A percentile compares a stretch with the other conserved stretches of the same genome.
Conservation (phyloP, 1,140 invertebrate species). For the Drosophila ogumai region DNA sequence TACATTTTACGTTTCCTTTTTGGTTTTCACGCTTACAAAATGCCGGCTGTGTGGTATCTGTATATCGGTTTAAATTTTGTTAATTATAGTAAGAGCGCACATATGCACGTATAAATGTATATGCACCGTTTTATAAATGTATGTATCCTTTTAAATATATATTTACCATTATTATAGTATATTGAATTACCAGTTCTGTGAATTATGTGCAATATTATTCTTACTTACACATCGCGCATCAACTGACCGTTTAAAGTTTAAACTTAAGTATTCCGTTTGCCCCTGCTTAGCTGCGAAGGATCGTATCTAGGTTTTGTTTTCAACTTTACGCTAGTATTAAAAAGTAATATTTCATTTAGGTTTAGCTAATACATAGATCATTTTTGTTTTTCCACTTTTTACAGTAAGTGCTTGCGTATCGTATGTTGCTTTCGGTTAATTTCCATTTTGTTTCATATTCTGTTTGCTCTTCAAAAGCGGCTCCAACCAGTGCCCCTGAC, state of each 20-base stretch:
- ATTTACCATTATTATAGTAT: constrained; percentile 42
- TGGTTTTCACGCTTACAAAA: constrained; percentile 40
- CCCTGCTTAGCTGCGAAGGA: constrained; percentile 29
- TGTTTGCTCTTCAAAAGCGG: constrained; percentile 36
- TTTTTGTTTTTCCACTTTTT: constrained; percentile 67
- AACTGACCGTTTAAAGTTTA: constrained; percentile 36
- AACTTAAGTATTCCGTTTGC: constrained; percentile 45
- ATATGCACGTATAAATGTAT: constrained; percentile 52
- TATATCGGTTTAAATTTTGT: constrained; percentile 76
- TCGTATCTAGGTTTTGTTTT: constrained; percentile 55
- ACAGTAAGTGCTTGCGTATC: constrained; percentile 67
- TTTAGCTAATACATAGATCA: constrained; percentile 78
- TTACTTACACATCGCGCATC: constrained; percentile 54
- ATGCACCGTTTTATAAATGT: constrained; percentile 37
- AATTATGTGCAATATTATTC: constrained; percentile 65
- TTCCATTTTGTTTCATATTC: constrained; percentile 23
- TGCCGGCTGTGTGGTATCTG: constrained; percentile 53
- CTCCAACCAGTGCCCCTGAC: constrained; percentile 38
- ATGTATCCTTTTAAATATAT: constrained; percentile 53
- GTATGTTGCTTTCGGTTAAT: constrained; percentile 45
- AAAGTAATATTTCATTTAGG: constrained; percentile 76
- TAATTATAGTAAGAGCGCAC: constrained; percentile 69
- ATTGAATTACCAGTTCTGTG: constrained; percentile 78
- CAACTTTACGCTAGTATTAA: constrained; percentile 73
- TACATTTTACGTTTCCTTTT: constrained; percentile 22